phyloP scores from a whole-genome alignment of 2,797 vertebrate genomes.

The Masticophis lateralis region DNA sequence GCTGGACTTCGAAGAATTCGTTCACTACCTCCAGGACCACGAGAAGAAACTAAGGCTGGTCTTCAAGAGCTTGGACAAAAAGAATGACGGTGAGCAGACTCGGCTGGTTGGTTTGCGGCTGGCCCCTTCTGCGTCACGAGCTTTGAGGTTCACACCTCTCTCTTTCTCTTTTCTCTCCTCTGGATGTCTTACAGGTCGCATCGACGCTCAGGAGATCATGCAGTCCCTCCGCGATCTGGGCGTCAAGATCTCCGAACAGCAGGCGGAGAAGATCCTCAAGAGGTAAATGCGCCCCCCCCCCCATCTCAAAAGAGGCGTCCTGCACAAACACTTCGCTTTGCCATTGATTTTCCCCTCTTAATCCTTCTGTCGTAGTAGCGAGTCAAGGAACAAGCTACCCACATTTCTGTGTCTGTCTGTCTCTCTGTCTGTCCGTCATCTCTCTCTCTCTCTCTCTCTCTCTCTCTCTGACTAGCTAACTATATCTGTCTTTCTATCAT shows the following conservation, averaged over 20 bases:
- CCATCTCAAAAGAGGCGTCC: background rate
- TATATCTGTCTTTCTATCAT: too few relatives aligned
- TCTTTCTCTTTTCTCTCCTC: background rate
- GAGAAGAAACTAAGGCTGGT: constrained; percentile 94
- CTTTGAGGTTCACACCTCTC: background rate
- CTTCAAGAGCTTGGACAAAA: constrained; percentile 95
- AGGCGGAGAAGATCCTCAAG: constrained; percentile 92
- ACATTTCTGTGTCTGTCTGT: background rate
- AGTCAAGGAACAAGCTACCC: background rate
- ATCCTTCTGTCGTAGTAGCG: background rate
- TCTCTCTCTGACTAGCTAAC: too few relatives aligned
- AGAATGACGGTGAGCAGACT: constrained; percentile 84
- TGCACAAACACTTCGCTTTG: background rate
- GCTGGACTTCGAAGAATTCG: constrained; percentile 94
- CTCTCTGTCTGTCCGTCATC: fast-evolving
- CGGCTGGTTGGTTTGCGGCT: background rate
- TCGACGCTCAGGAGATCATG: constrained; percentile 93
- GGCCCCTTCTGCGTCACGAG: fast-evolving
- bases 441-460: too few relatives aligned
- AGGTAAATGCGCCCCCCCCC: constrained; percentile 73
- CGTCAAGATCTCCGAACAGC: constrained; percentile 92
- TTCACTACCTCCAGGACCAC: constrained; percentile 93
- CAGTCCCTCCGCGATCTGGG: constrained; percentile 94
- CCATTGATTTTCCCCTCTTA: too few relatives aligned
- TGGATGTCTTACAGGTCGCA: constrained; percentile 75